Evolutionary conservation across 2,888 invertebrate species (phyloP).

Genomic region (Coelogynopora nodosa): DNA sequence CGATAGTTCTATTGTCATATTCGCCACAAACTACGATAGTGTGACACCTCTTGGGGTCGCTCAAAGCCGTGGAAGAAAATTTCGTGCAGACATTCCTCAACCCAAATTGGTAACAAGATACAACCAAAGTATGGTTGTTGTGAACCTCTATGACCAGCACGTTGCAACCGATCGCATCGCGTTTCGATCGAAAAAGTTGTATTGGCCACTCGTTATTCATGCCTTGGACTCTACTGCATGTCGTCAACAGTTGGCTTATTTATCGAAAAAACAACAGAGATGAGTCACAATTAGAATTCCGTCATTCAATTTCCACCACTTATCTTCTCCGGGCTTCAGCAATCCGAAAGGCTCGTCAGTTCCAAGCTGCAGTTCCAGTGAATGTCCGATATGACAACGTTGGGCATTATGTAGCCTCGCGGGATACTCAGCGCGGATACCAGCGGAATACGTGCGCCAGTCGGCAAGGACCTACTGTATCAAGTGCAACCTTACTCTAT

Average conservation of each 20-base stretch:
- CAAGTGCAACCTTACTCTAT: constrained; percentile 25
- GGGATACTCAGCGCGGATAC: not conserved
- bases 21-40: too few relatives aligned
- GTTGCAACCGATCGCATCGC: not conserved
- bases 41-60: too few relatives aligned
- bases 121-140: too few relatives aligned
- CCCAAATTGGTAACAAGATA: too few relatives aligned
- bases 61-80: too few relatives aligned
- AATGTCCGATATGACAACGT: constrained; percentile 14
- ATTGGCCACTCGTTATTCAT: constrained; percentile 33
- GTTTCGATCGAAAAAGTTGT: constrained; percentile 33
- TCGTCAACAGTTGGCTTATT: too few relatives aligned
- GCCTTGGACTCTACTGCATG: constrained; percentile 13
- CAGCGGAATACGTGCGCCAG: not conserved
- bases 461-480: not conserved
- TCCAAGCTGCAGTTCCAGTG: not conserved
- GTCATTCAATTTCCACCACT: not conserved
- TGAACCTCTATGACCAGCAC: not conserved
- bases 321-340: constrained; percentile 5
- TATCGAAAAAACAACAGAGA: too few relatives aligned
- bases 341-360: not conserved
- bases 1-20: too few relatives aligned
- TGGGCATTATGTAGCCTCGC: not conserved
- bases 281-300: too few relatives aligned
- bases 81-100: too few relatives aligned